Evolutionary conservation across 2,888 invertebrate species (phyloP), one percentile per base, ranked within the genome.

Genomic region (Ectemnius cavifrons): DNA sequence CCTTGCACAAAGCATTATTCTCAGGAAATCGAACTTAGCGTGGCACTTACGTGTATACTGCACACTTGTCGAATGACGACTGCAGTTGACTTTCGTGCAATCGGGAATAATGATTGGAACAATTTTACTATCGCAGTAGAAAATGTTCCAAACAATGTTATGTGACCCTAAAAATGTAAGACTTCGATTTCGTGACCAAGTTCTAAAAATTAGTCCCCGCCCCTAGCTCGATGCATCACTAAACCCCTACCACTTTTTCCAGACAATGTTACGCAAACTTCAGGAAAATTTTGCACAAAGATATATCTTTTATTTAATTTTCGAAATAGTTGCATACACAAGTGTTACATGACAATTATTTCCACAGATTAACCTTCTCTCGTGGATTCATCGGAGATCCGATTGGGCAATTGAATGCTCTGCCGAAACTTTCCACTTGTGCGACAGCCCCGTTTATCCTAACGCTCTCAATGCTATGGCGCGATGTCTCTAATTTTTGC

Each of bases 371-470:
- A 14, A 28, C n/a, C 57, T 23, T 57, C 13, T 52, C 45, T 16
- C 0, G 2, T 23, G 45, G n/a, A 11, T 57, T 65, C 65, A 65
- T 14, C 4, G 65, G 45, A 1, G 20, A 13, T 45, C 37, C 45
- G 23, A 47, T 14, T n/a, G 27, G 37, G 27, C 65, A 65, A 11
- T n/a, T n/a, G 16, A 65, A 65, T n/a, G 57, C 46, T 2, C 3
- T 52, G 11, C 45, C 20, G n/a, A 65, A 65, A 23, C 28, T 37
- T 13, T 8, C 14, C 18, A 57, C 45, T 2, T 65, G 56, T 4
- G 65, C 14, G 6, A 57, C 57, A 14, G 65, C 57, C 8, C 37
- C 65, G 18, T 58, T 59, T 11, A 65, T 46, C 11, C 65, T 57
- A 11, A 37, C 2, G 11, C 23, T 13, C 4, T 16, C 14, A 16